Evolutionary conservation across 2,113 vertebrate genomes (phyloP).

Genomic region (Cavia porcellus): DNA sequence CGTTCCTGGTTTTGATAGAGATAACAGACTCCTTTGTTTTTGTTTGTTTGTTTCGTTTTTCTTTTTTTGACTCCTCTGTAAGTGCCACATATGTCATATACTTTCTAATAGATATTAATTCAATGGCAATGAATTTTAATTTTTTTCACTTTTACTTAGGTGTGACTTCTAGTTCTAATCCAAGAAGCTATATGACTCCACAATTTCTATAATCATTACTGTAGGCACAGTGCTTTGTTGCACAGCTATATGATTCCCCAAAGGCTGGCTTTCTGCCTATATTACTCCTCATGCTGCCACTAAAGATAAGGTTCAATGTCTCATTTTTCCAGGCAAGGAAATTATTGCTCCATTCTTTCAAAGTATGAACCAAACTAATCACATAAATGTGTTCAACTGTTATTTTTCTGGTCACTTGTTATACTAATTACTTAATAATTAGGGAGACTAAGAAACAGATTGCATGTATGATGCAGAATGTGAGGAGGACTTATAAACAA

Average conservation of each 20-base stretch:
- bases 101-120: conserved; percentile 26
- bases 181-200: not conserved
- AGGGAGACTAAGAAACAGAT: conserved; percentile 25
- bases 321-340: conserved; percentile 1
- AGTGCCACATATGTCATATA: not conserved
- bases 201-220: not conserved
- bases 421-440: conserved; percentile 5
- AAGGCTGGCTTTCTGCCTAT: not conserved
- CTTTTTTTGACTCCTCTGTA: not conserved
- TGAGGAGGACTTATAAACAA: not conserved
- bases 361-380: not conserved
- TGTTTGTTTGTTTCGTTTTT: too few species aligned
- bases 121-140: not conserved
- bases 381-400: not conserved
- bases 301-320: not conserved
- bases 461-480: conserved; percentile 21
- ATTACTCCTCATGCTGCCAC: not conserved
- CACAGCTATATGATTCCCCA: not conserved
- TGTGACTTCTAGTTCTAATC: not conserved
- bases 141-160: not conserved
- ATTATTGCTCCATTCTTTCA: not conserved
- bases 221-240: not conserved
- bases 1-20: not conserved
- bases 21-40: not conserved
- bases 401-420: not conserved